These are phyloP conservation scores for Manis crassicaudata DNA, from an alignment of 2,797 vertebrate genomes.

Conservation along the genomic window DNA sequence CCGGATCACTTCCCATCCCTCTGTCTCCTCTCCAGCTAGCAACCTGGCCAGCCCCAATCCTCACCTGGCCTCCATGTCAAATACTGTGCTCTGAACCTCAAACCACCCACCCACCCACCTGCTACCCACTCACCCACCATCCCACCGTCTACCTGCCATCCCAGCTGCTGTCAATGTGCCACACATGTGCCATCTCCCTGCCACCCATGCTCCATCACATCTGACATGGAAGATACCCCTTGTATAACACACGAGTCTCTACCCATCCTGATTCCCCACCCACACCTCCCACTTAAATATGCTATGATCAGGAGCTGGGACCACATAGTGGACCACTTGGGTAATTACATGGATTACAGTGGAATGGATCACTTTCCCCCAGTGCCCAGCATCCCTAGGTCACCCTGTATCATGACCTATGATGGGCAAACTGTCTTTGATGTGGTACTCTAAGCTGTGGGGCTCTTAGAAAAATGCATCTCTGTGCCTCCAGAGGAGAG, in stretches of 20 bases:
- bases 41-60: not conserved
- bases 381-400: not conserved
- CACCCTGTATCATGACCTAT: not conserved
- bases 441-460: not conserved
- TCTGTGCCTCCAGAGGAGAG: not conserved
- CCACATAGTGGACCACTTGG: not conserved
- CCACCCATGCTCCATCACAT: not conserved
- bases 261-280: not conserved
- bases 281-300: not conserved
- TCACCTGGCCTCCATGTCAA: not conserved
- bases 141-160: no score
- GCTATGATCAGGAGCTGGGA: not conserved
- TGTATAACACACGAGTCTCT: not conserved
- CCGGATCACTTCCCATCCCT: rapidly evolving
- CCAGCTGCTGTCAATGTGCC: not conserved
- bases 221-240: not conserved
- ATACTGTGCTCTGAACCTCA: not conserved
- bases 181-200: rapidly evolving
- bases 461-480: not conserved
- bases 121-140: not conserved
- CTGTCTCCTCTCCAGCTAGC: not conserved
- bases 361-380: not conserved
- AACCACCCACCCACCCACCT: no score
- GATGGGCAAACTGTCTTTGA: not conserved
- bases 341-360: no score